Percentiles rank a stretch among this genome's conserved stretches.
These are phyloP conservation scores for Caenorhabditis sinica DNA, from an alignment of 2,888 invertebrate species.

Conservation along the genomic window DNA sequence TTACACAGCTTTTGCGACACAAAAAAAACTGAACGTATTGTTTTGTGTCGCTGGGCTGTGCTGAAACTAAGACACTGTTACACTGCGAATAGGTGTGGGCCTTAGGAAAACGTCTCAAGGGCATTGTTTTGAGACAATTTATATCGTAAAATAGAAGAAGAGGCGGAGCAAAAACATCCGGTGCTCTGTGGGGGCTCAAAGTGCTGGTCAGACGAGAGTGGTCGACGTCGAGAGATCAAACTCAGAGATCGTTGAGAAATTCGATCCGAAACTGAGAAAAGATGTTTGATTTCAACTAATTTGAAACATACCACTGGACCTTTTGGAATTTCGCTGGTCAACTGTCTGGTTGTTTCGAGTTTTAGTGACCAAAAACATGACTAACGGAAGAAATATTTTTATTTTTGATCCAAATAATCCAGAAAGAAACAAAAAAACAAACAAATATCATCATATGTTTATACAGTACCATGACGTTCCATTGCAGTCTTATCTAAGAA, in stretches of 20 bases:
- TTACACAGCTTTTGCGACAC: not conserved
- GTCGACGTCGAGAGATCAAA: slow-evolving; percentile 22
- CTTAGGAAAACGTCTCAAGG: not conserved
- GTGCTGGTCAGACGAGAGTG: slow-evolving; percentile 38
- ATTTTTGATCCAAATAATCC: not conserved
- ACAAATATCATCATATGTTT: not conserved
- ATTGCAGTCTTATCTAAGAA: slow-evolving; percentile 13
- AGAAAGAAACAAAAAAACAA: not conserved
- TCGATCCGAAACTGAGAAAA: slow-evolving; percentile 20
- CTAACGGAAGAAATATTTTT: not conserved
- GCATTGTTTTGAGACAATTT: slow-evolving; percentile 35
- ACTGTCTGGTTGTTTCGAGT: too few relatives aligned
- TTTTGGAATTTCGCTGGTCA: not conserved
- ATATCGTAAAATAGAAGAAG: not conserved
- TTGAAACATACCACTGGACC: not conserved
- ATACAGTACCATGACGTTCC: not conserved
- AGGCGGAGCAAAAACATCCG: slow-evolving; percentile 7
- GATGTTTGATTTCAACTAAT: slow-evolving; percentile 40
- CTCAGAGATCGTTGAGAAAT: slow-evolving; percentile 37
- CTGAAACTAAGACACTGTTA: slow-evolving; percentile 37
- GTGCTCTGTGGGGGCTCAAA: slow-evolving; percentile 11
- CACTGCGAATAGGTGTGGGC: not conserved
- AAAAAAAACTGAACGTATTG: slow-evolving; percentile 43
- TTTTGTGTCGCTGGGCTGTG: too few relatives aligned
- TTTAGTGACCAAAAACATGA: not conserved